Evolutionary conservation across 2,797 vertebrate genomes (phyloP).

Genomic region (Coregonus sp.): DNA sequence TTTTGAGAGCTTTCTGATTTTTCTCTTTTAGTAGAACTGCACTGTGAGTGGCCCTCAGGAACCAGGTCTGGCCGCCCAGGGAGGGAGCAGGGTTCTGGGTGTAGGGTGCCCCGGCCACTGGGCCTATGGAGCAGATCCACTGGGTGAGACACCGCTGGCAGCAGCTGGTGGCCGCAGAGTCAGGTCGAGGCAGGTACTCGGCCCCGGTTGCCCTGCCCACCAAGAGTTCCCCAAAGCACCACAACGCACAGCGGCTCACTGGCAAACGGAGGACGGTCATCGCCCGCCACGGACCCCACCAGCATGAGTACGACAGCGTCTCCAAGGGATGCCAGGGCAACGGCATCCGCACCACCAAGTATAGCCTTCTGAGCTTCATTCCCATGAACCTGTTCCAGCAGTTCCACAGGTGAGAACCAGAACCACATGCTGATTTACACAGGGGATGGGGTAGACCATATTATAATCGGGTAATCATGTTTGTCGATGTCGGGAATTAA

Average conservation of each 20-base stretch:
- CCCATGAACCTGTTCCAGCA: conserved; percentile 96
- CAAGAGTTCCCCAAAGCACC: conserved; percentile 44
- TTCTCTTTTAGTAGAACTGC: conserved; percentile 33
- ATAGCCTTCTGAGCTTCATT: conserved; percentile 88
- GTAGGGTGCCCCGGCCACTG: conserved; percentile 3
- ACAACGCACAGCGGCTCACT: conserved; percentile 38
- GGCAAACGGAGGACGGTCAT: conserved; percentile 81
- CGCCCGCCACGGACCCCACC: conserved; percentile 75
- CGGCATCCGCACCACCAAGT: conserved; percentile 90
- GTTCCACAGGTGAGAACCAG: conserved; percentile 85
- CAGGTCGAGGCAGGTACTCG: conserved; percentile 64
- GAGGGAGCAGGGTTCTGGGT: conserved; percentile 5
- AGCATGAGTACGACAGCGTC: conserved; percentile 78
- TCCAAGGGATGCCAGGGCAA: conserved; percentile 83
- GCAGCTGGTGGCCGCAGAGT: conserved; percentile 59
- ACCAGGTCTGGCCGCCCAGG: neutral
- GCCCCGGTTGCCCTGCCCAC: conserved; percentile 34
- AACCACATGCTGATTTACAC: neutral
- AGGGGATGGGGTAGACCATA: neutral
- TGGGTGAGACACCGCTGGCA: conserved; percentile 80
- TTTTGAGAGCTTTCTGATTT: neutral
- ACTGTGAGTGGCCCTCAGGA: conserved; percentile 24
- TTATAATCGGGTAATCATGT: neutral
- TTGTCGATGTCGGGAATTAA: neutral
- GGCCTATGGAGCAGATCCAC: conserved; percentile 78